Evolutionary conservation across 2,888 invertebrate species (phyloP).

Genomic region (Chorisops tibialis): DNA sequence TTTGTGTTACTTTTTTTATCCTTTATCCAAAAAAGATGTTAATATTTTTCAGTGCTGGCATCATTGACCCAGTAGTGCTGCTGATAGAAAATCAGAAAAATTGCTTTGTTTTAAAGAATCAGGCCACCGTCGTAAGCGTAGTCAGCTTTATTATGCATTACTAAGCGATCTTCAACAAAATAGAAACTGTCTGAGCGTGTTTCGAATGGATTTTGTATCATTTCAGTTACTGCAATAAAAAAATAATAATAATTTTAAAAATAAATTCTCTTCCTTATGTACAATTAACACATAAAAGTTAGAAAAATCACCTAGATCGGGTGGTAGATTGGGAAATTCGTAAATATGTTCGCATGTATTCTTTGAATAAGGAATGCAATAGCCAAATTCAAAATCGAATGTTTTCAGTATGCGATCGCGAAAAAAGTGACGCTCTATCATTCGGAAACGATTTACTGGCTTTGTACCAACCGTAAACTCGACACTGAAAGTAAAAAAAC

Average conservation of each 20-base stretch:
- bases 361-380: constrained; percentile 95
- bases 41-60: not conserved
- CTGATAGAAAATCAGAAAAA: not conserved
- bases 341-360: constrained; percentile 99
- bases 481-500: constrained; percentile 61
- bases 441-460: constrained; percentile 92
- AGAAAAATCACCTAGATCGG: constrained; percentile 78
- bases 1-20: constrained; percentile 17
- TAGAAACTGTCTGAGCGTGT: constrained; percentile 98
- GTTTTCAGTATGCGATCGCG: constrained; percentile 89
- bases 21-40: not conserved
- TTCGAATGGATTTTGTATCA: constrained; percentile 94
- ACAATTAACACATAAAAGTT: not conserved
- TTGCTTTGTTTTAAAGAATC: constrained; percentile 42
- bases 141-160: constrained; percentile 99
- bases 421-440: constrained; percentile 98
- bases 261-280: not conserved
- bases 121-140: constrained; percentile 90
- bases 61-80: too few relatives aligned
- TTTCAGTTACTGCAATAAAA: constrained; percentile 76
- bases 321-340: constrained; percentile 88
- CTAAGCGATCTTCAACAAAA: constrained; percentile 93
- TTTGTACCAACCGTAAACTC: constrained; percentile 93
- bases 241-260: not conserved
- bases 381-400: constrained; percentile 99